These are phyloP conservation scores for Clarias pachynema DNA, from an alignment of 2,797 vertebrate species.

Conservation along the genomic window DNA sequence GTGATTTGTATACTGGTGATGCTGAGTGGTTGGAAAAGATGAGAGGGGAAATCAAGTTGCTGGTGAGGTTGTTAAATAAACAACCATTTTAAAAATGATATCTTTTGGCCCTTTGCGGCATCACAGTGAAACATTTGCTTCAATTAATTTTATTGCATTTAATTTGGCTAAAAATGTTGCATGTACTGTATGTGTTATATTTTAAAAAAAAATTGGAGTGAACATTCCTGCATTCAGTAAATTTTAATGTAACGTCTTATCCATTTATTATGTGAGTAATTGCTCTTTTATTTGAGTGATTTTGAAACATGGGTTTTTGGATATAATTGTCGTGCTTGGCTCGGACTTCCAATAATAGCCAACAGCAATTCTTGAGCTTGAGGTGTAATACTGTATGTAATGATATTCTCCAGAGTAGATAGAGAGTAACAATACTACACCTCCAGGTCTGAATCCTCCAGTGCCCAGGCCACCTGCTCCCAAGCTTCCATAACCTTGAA, in stretches of 20 bases:
- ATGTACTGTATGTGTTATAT: too few relatives aligned
- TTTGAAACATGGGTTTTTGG: neutral
- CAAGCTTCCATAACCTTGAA: constrained; percentile 45
- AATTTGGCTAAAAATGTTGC: too few relatives aligned
- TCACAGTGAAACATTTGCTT: too few relatives aligned
- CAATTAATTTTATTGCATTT: too few relatives aligned
- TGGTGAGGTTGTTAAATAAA: too few relatives aligned
- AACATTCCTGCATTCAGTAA: neutral
- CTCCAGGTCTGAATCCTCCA: constrained; percentile 52
- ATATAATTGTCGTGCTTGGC: neutral
- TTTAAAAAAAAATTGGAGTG: neutral
- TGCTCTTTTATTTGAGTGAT: neutral
- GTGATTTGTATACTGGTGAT: too few relatives aligned
- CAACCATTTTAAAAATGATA: too few relatives aligned
- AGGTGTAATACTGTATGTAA: neutral
- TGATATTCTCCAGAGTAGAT: neutral
- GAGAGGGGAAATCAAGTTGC: too few relatives aligned
- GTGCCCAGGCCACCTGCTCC: constrained; percentile 60
- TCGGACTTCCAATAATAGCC: neutral
- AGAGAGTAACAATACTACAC: constrained; percentile 21
- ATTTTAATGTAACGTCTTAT: neutral
- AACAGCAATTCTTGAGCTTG: neutral
- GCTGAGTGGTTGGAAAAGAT: too few relatives aligned
- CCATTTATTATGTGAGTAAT: neutral
- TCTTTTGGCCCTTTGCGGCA: too few relatives aligned